Conservation (phyloP, 2,888 invertebrate genomes). For the Lissocephala sabroskyi region DNA sequence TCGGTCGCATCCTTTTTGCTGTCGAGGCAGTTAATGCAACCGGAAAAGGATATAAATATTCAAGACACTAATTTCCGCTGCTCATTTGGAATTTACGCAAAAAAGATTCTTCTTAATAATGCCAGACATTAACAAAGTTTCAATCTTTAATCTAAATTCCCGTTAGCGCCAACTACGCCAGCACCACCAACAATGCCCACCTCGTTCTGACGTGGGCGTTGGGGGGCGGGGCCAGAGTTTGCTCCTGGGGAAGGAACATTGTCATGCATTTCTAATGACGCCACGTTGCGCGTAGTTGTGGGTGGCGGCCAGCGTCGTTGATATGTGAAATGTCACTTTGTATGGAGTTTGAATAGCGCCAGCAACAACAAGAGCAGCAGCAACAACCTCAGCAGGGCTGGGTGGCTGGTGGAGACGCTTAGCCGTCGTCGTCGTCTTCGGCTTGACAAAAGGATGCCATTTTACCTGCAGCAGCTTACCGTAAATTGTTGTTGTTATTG, state of each 20-base stretch:
- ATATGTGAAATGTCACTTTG: conserved; percentile 65
- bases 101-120: conserved; percentile 55
- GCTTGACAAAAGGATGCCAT: conserved; percentile 59
- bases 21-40: no score
- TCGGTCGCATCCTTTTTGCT: no score
- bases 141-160: conserved; percentile 66
- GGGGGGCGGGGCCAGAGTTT: conserved; percentile 24
- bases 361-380: conserved; percentile 22
- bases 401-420: conserved; percentile 18
- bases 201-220: conserved; percentile 4
- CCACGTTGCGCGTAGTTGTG: conserved; percentile 24
- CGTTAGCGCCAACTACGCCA: conserved; percentile 20
- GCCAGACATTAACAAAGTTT: conserved; percentile 64
- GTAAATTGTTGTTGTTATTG: conserved; percentile 39
- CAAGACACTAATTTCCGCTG: conserved; percentile 42
- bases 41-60: conserved; percentile 52
- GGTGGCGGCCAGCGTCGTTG: conserved; percentile 24
- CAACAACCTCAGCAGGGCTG: no score
- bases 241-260: conserved; percentile 36
- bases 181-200: conserved; percentile 2
- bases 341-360: conserved; percentile 55
- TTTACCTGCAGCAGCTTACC: conserved; percentile 49
- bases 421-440: conserved; percentile 28
- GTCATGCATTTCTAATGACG: conserved; percentile 68
- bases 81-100: conserved; percentile 42